Percentiles rank a stretch among this genome's conserved stretches.
Conservation (phyloP, 2,797 vertebrate genomes). For the Acanthiza pusilla region DNA sequence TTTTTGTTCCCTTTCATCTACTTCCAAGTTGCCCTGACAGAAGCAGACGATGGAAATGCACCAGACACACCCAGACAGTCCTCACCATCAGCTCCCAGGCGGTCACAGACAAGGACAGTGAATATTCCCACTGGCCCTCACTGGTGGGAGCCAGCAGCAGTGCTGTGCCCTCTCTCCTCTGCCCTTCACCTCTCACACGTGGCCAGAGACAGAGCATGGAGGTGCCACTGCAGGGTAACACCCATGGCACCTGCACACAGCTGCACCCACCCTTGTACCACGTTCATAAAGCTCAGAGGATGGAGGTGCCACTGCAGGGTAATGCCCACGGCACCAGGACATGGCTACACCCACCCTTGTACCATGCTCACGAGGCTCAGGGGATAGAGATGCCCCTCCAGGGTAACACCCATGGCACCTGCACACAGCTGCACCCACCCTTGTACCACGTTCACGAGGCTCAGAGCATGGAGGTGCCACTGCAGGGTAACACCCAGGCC, state of each 20-base stretch:
- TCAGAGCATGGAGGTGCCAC: too few species aligned
- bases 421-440: background rate
- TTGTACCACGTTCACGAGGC: fast-evolving
- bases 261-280: fast-evolving
- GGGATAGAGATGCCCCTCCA: too few species aligned
- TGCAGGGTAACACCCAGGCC: too few species aligned
- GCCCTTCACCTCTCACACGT: fast-evolving
- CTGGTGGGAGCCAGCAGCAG: background rate
- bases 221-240: too few species aligned
- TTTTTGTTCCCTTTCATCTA: background rate
- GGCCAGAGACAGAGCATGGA: background rate
- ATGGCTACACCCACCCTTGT: too few species aligned
- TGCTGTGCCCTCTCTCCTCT: fast-evolving
- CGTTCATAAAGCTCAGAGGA: too few species aligned
- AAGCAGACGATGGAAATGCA: background rate
- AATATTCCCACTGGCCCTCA: background rate
- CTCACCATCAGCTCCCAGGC: background rate
- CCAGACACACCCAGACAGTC: background rate
- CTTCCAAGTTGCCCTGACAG: background rate
- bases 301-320: too few species aligned
- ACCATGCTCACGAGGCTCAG: fast-evolving
- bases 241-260: background rate
- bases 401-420: background rate
- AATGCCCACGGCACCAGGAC: background rate
- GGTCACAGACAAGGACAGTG: background rate